Percentiles rank a stretch among this genome's conserved stretches.
phyloP scores from a whole-genome alignment of 1,140 invertebrate species.

The Aphidius gifuensis region DNA sequence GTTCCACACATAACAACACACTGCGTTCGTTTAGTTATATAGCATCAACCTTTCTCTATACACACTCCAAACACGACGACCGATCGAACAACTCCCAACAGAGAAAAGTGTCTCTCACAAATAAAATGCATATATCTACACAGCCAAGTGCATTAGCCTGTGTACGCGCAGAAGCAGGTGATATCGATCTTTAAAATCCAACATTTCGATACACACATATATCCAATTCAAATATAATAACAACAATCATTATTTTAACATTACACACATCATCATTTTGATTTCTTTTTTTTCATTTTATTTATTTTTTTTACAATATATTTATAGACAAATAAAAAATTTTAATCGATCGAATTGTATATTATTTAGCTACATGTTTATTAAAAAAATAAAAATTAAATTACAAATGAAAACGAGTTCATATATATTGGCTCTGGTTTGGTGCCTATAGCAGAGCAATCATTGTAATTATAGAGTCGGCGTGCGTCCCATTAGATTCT shows the following conservation, averaged over 20 bases:
- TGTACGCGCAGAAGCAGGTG: slow-evolving; percentile 36
- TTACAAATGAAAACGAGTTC: slow-evolving; percentile 9
- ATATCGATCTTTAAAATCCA: slow-evolving; percentile 37
- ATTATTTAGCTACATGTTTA: not conserved
- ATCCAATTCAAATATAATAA: too few species aligned
- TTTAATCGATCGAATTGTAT: slow-evolving; percentile 31
- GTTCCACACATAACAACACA: slow-evolving; percentile 21
- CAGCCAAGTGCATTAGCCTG: too few species aligned
- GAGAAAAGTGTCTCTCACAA: slow-evolving; percentile 39
- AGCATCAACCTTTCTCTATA: too few species aligned
- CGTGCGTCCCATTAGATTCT: slow-evolving; percentile 52
- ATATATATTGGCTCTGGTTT: slow-evolving; percentile 27
- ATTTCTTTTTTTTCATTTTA: not conserved
- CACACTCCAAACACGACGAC: not conserved
- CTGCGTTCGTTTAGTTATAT: too few species aligned
- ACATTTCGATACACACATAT: too few species aligned
- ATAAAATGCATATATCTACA: too few species aligned
- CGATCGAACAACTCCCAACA: slow-evolving; percentile 18
- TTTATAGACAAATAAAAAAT: slow-evolving; percentile 30
- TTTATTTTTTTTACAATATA: not conserved
- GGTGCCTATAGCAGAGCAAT: slow-evolving; percentile 45
- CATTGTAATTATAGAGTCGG: slow-evolving; percentile 55
- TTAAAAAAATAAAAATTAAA: slow-evolving; percentile 8
- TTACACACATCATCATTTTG: not conserved
- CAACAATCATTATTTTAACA: too few species aligned